phyloP scores from a whole-genome alignment of 35 echinoderm and acorn worm species.

The Hemicentrotus pulcherrimus region DNA sequence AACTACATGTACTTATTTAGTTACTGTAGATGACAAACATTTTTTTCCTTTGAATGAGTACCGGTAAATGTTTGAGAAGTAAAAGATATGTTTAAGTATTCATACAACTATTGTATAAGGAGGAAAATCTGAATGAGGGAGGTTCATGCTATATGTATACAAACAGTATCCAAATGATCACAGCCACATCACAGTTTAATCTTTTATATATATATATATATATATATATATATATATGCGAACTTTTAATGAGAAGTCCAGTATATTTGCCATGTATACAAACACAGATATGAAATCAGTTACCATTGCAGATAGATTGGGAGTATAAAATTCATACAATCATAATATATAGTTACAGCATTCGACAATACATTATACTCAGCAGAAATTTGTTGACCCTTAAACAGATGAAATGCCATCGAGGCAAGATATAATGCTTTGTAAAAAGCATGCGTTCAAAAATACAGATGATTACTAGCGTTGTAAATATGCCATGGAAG shows the following conservation, averaged over 20 bases:
- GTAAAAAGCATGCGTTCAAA: not conserved
- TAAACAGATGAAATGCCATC: not conserved
- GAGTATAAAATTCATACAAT: not conserved
- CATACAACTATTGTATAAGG: not conserved
- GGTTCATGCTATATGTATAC: no score
- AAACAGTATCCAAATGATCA: not conserved
- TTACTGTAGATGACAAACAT: not conserved
- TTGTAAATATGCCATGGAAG: not conserved
- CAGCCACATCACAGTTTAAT: not conserved
- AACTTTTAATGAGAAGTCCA: not conserved
- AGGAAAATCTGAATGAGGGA: no score
- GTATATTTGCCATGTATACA: slow-evolving; percentile 12
- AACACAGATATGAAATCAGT: not conserved
- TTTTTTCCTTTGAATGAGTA: not conserved
- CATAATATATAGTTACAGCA: not conserved
- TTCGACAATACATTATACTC: not conserved
- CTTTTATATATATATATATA: not conserved
- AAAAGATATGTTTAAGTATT: not conserved
- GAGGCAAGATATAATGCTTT: not conserved
- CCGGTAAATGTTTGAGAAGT: not conserved
- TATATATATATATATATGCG: not conserved
- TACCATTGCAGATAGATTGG: not conserved
- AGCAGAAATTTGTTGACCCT: not conserved
- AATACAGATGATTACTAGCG: not conserved
- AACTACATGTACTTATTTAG: not conserved